Base-by-base conservation (phyloP, 2,888 invertebrate genomes). In the Nebria salina region DNA sequence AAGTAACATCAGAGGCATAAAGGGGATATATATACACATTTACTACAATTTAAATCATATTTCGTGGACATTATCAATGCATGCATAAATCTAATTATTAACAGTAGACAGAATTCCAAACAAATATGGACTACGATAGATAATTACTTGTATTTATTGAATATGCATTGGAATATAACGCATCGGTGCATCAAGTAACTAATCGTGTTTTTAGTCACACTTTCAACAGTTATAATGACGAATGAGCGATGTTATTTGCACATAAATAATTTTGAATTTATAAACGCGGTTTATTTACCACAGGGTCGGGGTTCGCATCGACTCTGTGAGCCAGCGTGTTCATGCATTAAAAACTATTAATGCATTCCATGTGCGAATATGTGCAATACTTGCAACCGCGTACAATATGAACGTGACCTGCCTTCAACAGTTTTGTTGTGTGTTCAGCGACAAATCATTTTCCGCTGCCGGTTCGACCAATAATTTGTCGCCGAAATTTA, bases 321-420 rank as follows among this genome's bases (percentile, higher is more conserved):
- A 70, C 15, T 20, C 72, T 72, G 54, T 54, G 54, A 26, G 41
- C 73, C n/a, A 11, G 15, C 34, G 34, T 34, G 34, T 41, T 7
- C 73, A 41, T 73, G 73, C 26, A 73, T 73, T 34, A 73, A 73
- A 73, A 73, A 73, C 73, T 41, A 43, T 43, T 73, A 73, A 70
- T 70, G 34, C 25, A 26, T 70, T 70, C 13, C 34, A 20, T 13
- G 70, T 34, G 34, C 7, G 15, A 26, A 26, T 73, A 15, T 73
- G 15, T 34, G 72, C 72, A 26, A 72, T 26, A 34, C 26, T 34
- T 25, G 72, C 26, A 34, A 20, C 73, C 20, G 41, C 73, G n/a
- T 11, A 13, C 73, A 26, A 41, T 41, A 34, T 15, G 43, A 42
- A 73, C 73, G 73, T 73, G 73, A 42, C 42, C 43, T 73, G 73